A percentile compares a stretch with the other conserved stretches of the same genome.
These are phyloP conservation scores for Anolis apletophallus DNA, from an alignment of 2,797 vertebrate species.

Conservation along the genomic window DNA sequence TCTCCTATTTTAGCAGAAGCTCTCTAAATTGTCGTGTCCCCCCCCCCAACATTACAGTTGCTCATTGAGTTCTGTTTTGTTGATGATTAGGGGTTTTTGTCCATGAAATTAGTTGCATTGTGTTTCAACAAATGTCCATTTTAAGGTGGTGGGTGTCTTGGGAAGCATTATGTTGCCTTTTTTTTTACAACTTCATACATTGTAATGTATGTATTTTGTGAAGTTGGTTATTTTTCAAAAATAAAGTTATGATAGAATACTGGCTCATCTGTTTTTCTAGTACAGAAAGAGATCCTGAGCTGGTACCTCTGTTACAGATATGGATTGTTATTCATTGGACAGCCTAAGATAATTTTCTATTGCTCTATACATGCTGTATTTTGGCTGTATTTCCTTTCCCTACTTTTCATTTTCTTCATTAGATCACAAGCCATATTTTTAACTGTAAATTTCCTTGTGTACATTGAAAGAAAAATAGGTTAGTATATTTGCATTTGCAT, in stretches of 20 bases:
- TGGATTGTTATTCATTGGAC: not conserved
- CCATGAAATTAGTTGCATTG: not conserved
- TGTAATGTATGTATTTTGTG: slow-evolving; percentile 8
- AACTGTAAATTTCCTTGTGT: not conserved
- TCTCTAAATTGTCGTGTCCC: not conserved
- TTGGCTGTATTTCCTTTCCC: not conserved
- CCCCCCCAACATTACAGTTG: not conserved
- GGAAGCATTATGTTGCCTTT: not conserved
- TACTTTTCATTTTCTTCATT: not conserved
- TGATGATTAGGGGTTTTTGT: not conserved
- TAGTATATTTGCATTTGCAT: not conserved
- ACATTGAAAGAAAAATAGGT: not conserved
- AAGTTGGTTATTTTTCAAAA: slow-evolving; percentile 33
- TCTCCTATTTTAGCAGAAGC: not conserved
- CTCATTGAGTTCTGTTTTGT: not conserved
- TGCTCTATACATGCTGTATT: not conserved
- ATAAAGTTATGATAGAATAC: slow-evolving; percentile 40
- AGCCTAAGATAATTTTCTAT: too few species aligned
- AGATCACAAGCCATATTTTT: not conserved
- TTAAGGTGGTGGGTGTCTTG: not conserved
- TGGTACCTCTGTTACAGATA: not conserved
- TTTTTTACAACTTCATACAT: not conserved
- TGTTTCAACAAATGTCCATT: not conserved
- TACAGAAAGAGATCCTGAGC: not conserved
- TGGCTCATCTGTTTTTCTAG: slow-evolving; percentile 3